Evolutionary conservation across 2,113 vertebrate species (phyloP), one percentile per base, ranked within the genome.

Genomic region (Corynorhinus townsendii): DNA sequence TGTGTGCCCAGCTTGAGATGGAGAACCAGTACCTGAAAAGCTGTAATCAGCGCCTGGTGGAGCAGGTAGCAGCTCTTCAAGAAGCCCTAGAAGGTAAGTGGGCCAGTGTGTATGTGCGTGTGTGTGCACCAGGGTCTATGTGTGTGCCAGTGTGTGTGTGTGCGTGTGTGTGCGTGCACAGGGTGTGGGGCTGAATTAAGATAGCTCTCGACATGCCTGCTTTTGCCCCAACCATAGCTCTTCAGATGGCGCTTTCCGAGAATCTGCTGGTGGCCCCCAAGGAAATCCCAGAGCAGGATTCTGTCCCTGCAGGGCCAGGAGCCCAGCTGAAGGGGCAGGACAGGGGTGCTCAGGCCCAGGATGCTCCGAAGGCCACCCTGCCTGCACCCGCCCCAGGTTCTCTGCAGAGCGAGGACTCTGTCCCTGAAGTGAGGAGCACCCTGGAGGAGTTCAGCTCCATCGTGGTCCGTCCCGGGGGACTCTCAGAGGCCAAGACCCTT

Each of bases 1-100:
- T 95, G 94, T 59, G 96, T 96, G 96, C 49, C 28, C 95, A 99
- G 99, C 99, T 99, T 97, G 99, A 99, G 97, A 97, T 98, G 54
- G 99, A 99, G 98, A 99, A 99, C 98, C 99, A 99, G 96, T 98
- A 98, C 91, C 96, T 99, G 97, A 99, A 99, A 98, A 97, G 95
- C 94, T 98, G 97, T 69, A 99, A 99, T 96, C 95, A 98, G 96
- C 99, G 97, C 83, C 98, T 99, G 97, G 97, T 95, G 0, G 99
- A 99, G 66, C 99, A 99, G 98, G 99, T 99, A 80, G 97, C 98
- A 96, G 72, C 98, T 75, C 98, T 99, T 96, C 99, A 98, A 95
- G 99, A 98, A 94, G 98, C 99, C 66, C 95, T 99, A 5, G 99
- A 99, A 98, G 98, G 99, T 99, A 98, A 98, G 92, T 2, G 3